phyloP scores from a whole-genome alignment of 2,113 vertebrate genomes.

The Callorhinus ursinus region DNA sequence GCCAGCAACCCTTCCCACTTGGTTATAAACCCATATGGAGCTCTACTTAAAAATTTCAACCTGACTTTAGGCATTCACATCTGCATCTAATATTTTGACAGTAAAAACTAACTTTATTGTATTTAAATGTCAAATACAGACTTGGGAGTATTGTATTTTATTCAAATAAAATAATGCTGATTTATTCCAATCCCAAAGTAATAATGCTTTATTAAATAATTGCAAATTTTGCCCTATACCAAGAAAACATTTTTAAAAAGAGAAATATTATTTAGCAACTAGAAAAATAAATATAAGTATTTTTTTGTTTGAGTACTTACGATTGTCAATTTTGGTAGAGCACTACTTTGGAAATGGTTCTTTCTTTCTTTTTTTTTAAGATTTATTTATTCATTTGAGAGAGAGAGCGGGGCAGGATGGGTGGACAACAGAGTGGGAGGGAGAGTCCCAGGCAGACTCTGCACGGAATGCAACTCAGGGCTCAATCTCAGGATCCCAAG shows the following conservation, averaged over 20 bases:
- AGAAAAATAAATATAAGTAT: neutral
- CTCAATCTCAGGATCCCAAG: neutral
- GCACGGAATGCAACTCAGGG: neutral
- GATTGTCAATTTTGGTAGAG: neutral
- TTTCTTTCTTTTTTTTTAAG: neutral
- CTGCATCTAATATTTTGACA: constrained; percentile 86
- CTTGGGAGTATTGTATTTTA: constrained; percentile 70
- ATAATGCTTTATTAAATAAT: constrained; percentile 59
- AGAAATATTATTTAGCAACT: constrained; percentile 17
- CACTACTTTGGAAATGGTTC: neutral
- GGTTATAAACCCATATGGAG: constrained; percentile 79
- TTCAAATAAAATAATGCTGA: constrained; percentile 65
- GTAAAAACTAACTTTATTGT: constrained; percentile 82
- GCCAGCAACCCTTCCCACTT: constrained; percentile 63
- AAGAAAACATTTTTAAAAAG: neutral
- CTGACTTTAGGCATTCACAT: constrained; percentile 86
- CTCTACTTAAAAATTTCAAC: constrained; percentile 84
- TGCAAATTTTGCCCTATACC: neutral
- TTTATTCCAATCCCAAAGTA: constrained; percentile 67
- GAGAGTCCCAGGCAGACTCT: neutral
- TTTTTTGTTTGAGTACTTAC: neutral
- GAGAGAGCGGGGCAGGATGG: neutral
- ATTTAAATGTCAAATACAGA: constrained; percentile 76
- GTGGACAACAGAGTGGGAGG: neutral
- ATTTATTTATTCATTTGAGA: neutral